Base-by-base conservation (phyloP, 2,113 vertebrate species). In the Apodemus sylvaticus region DNA sequence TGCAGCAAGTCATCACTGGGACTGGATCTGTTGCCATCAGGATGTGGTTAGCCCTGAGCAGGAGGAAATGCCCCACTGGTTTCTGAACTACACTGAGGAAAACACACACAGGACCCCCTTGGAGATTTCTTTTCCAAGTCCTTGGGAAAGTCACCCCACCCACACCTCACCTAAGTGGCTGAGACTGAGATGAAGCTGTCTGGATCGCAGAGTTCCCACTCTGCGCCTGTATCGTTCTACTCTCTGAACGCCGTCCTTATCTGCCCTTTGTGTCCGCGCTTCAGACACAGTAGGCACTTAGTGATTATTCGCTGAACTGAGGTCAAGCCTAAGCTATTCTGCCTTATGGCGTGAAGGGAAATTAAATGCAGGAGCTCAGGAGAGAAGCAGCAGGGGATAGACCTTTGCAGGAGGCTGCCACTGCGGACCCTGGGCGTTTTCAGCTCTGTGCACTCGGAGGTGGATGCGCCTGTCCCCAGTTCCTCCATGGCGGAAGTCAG, bases 401-500 rank as follows among this genome's bases (percentile, higher is more conserved):
- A 58, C 11, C 34, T 94, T 73, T 9, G 31, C 48, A 39, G 26
- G 34, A 74, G 88, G 53, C n/a, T 34, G 17, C 24, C 2, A 51
- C 34, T 60, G 73, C 39, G 62, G 58, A 29, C n/a, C 24, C 4
- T 9, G 55, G 73, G 39, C n/a, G 3, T 92, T 94, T 85, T 73
- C 68, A 29, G 78, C 83, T 29, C 20, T 71, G 48, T 48, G 5
- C 0, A 0, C 68, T 5, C 39, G 51, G 71, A 79, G 78, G 60
- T 70, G 93, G 22, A 39, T 90, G 62, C 92, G 90, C 51, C 73
- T 79, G 29, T 79, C 62, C 36, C 39, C 48, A 24, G 26, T 92
- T 88, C 91, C 91, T 71, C 34, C 90, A 45, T 0, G n/a, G 86
- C 26, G 96, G 97, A 95, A 97, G 97, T 93, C 96, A 97, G 95